Evolutionary conservation across 2,888 invertebrate genomes (phyloP).

Genomic region (Drosophila mercatorum): DNA sequence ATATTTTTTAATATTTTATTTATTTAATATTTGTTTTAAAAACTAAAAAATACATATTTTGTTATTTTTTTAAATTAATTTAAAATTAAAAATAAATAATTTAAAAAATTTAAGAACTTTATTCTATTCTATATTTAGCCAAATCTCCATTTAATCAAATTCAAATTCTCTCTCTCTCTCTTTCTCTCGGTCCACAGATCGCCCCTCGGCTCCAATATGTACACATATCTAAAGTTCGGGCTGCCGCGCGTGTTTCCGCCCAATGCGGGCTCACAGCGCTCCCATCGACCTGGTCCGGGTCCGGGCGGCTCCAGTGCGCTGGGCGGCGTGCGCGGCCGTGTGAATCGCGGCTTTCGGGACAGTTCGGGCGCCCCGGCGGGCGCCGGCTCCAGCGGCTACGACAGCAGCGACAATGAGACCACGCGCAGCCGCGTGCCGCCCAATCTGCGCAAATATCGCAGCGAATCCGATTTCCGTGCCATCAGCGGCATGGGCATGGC

Average conservation of each 20-base stretch:
- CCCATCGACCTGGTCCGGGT: slow-evolving; percentile 85
- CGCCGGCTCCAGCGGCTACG: slow-evolving; percentile 94
- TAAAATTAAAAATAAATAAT: no score
- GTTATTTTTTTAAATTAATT: no score
- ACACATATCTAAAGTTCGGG: slow-evolving; percentile 97
- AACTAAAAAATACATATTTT: no score
- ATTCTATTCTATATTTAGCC: neutral
- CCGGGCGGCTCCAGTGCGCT: slow-evolving; percentile 73
- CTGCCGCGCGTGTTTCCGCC: slow-evolving; percentile 96
- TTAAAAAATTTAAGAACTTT: no score
- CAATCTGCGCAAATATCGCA: slow-evolving; percentile 89
- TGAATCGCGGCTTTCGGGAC: slow-evolving; percentile 87
- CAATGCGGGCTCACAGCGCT: slow-evolving; percentile 90
- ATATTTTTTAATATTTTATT: no score
- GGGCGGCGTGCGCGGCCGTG: slow-evolving; percentile 86
- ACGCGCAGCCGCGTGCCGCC: slow-evolving; percentile 85
- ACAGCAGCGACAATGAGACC: slow-evolving; percentile 94
- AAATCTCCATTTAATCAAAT: neutral
- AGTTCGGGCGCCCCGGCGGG: slow-evolving; percentile 81
- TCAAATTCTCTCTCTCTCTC: neutral
- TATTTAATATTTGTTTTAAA: no score
- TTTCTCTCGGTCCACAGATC: slow-evolving; percentile 86
- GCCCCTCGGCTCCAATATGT: slow-evolving; percentile 95
- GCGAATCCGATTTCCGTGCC: slow-evolving; percentile 93
- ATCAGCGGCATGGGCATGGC: slow-evolving; percentile 79